These are phyloP conservation scores for Trissonchulus latispiculum DNA, from an alignment of 2,888 invertebrate genomes.

Conservation along the genomic window DNA sequence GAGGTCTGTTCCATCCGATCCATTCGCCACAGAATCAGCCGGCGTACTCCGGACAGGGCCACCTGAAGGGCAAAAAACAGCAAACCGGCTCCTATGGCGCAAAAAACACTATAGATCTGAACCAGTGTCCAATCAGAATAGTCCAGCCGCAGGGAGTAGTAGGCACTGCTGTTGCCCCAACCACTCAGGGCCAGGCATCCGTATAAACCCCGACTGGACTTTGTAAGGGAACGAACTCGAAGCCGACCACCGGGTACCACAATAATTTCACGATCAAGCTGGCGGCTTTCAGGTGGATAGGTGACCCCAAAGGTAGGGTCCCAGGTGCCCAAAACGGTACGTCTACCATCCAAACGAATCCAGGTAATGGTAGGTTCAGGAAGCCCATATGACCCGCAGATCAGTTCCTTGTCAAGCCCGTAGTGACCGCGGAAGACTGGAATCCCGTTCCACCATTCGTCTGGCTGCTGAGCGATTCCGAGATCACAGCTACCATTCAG, in stretches of 20 bases:
- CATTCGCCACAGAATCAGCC: constrained; percentile 21
- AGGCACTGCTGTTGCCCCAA: constrained; percentile 5
- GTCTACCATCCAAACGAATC: background rate
- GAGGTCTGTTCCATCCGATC: constrained; percentile 32
- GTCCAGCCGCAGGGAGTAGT: background rate
- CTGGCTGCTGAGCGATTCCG: background rate
- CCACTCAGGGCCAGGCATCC: background rate
- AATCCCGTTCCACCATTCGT: background rate
- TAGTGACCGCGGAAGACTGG: background rate
- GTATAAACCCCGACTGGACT: constrained; percentile 4
- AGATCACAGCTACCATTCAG: background rate
- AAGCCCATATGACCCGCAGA: constrained; percentile 1
- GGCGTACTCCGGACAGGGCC: constrained; percentile 15
- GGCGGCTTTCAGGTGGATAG: too few species aligned
- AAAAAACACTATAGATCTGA: constrained; percentile 19
- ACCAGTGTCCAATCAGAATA: constrained; percentile 17
- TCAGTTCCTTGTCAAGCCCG: background rate
- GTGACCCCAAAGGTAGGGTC: too few species aligned
- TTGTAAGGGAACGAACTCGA: background rate
- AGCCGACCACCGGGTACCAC: constrained; percentile 10
- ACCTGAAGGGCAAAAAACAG: constrained; percentile 21
- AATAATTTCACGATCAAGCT: background rate
- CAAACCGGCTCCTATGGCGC: constrained; percentile 6
- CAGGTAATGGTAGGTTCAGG: background rate
- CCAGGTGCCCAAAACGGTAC: background rate